Evolutionary conservation across 35 echinoderm and acorn worm genomes (phyloP), one percentile per base, ranked within the genome.

Genomic region (Heliocidaris tuberculata): DNA sequence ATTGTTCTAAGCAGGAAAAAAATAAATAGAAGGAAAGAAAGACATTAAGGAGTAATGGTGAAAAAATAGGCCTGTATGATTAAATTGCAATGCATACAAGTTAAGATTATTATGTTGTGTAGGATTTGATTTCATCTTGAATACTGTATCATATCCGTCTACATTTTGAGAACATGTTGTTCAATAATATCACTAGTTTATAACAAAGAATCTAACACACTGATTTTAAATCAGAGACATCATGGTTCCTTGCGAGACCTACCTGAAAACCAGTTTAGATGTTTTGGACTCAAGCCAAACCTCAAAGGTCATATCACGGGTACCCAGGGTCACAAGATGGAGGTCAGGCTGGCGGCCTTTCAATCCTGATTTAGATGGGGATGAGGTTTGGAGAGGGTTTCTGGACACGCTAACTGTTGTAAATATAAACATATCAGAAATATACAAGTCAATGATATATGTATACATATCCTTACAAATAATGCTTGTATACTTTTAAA

Each of bases 241-340:
- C 10, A n/a, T 13, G 85, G 85, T 24, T 86, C 52, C 21, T 86
- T 86, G 85, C 31, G 8, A 24, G 48, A 86, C 88, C 19, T 96
- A 97, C 97, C 97, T 97, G 31, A 97, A 90, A 10, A 95, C 32
- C 54, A 97, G 54, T 60, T 88, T 95, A 42, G 56, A 86, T 2
- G 90, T 95, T 35, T 90, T 97, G 15, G 97, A 65, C 52, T 96
- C 95, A 7, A 96, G 78, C 97, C 97, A 97, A 6, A 97, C 85
- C 50, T 97, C 93, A 86, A 97, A 93, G 32, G 94, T 93, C 10
- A 93, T 35, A 65, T 97, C 97, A 54, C 85, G 85, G 94, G 85
- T 96, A 17, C 95, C 97, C 5, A 97, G 42, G 24, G 97, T 95
- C 9, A 96, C 86, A 9, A 97, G 49, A 94, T 97, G 97, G 31